Evolutionary conservation across 2,797 vertebrate genomes (phyloP).

Genomic region (Eidolon dupreanum): DNA sequence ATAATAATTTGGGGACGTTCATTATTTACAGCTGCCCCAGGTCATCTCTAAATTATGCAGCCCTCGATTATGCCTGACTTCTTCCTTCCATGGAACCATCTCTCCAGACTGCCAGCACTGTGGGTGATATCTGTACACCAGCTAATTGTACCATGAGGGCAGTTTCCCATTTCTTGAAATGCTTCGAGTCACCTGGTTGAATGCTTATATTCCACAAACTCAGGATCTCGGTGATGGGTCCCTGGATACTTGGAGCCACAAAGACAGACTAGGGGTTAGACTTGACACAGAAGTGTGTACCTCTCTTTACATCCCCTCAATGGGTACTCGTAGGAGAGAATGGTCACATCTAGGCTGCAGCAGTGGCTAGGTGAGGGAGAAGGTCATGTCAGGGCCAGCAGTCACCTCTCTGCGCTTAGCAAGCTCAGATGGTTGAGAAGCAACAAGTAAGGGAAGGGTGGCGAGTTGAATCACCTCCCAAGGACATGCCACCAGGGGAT

Average conservation of each 20-base stretch:
- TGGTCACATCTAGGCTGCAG: background rate
- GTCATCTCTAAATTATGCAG: constrained; percentile 73
- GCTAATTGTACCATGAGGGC: background rate
- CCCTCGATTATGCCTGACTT: constrained; percentile 58
- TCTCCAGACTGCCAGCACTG: background rate
- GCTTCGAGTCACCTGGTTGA: background rate
- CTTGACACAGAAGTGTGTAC: rapidly evolving
- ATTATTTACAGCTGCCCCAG: constrained; percentile 77
- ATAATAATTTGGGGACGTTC: constrained; percentile 65
- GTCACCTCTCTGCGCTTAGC: background rate
- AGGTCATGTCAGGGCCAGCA: background rate
- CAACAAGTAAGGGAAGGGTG: background rate
- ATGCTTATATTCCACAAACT: background rate
- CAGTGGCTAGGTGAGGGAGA: background rate
- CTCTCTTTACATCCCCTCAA: background rate
- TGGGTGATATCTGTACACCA: background rate
- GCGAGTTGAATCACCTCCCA: background rate
- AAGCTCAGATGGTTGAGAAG: background rate
- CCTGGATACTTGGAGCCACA: background rate
- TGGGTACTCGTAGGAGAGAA: background rate
- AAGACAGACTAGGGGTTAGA: background rate
- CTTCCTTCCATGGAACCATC: background rate
- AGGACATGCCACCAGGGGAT: background rate
- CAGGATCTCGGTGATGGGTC: background rate
- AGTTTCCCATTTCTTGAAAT: constrained; percentile 20